Base-by-base conservation (phyloP, 1,140 invertebrate genomes). In the Cherax quadricarinatus region DNA sequence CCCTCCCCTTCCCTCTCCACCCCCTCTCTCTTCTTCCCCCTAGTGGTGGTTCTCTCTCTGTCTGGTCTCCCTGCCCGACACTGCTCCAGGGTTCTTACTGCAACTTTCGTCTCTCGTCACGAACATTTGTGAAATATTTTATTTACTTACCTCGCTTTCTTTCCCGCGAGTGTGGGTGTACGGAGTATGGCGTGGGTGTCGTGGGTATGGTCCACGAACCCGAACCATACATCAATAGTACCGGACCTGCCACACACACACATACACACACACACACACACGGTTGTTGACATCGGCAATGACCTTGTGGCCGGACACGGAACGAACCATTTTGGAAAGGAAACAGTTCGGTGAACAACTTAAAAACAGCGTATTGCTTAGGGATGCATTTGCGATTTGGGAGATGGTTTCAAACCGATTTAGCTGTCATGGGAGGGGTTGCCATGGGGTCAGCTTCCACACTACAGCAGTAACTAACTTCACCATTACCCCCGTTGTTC, bases 371-470 rank as follows among this genome's bases (percentile, higher is more conserved):
- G 62, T 85, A 90, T 85, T 85, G 89, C 70, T 90, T 85, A 90
- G 89, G 82, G 89, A 90, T 90, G 82, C 89, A 86, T 78, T 78
- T 85, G 80, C 62, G 88, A 83, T 66, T 81, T 53, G 80, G 88
- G 24, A 70, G 75, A 86, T 91, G 89, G 86, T 91, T 91, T 91
- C 83, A 70, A 91, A 91, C 83, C 89, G 89, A 91, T 91, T 91
- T 91, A 86, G 89, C 75, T 91, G 89, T 91, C 89, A 80, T 49
- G 75, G 73, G 73, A 41, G 73, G 83, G 84, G 78, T 80, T 86
- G 89, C 88, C 88, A 84, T 81, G 81, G 51, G 57, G 51, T 14
- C 4, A 53, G 9, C 14, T 66, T 16, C 83, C 30, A 48, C 49
- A 9, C n/a, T 60, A 48, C 21, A 48, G 12, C 57, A 53, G 48